Base-by-base conservation (phyloP, 2,113 vertebrate species). In the Zonotrichia leucophrys region DNA sequence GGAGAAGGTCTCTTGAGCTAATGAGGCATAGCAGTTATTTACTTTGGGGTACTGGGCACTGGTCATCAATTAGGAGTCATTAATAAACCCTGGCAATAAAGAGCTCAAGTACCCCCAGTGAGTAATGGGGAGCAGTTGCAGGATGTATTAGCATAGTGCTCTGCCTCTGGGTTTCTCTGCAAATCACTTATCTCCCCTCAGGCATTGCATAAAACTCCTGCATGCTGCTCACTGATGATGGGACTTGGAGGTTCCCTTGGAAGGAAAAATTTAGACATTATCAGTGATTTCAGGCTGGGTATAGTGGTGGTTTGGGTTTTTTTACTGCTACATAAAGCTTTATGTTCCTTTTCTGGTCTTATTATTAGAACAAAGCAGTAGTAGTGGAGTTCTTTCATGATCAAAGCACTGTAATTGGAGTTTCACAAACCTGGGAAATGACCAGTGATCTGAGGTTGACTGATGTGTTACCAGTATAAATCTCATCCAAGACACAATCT, bases 61-160 rank as follows among this genome's bases (percentile, higher is more conserved):
- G 49, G 86, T 89, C 94, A 86, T 97, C 93, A 96, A 94, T 94
- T 95, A 96, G 58, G 90, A 90, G 88, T 90, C 92, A 90, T 97
- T 97, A 96, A 96, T 96, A 97, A 96, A 92, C 41, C 52, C 73
- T 94, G 80, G 85, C 93, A 95, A 89, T 96, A 96, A 93, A 94
- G 93, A 96, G 88, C 93, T 92, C 8, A 8, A 93, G 66, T 84
- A 86, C 76, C 94, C 90, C 90, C 80, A 56, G 76, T 92, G 93
- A 95, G 92, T 95, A 94, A 96, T 92, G 95, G 86, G 95, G 86
- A 96, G 81, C 93, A 93, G 92, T 96, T 90, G 90, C 86, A 87
- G 91, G 84, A 92, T 86, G 74, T 72, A 86, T 94, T 95, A 96
- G 83, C 85, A 22, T 49, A 90, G 94, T 77, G 82, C 85, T 94